phyloP scores from a whole-genome alignment of 2,888 invertebrate species.

The Eupithecia vulgata region DNA sequence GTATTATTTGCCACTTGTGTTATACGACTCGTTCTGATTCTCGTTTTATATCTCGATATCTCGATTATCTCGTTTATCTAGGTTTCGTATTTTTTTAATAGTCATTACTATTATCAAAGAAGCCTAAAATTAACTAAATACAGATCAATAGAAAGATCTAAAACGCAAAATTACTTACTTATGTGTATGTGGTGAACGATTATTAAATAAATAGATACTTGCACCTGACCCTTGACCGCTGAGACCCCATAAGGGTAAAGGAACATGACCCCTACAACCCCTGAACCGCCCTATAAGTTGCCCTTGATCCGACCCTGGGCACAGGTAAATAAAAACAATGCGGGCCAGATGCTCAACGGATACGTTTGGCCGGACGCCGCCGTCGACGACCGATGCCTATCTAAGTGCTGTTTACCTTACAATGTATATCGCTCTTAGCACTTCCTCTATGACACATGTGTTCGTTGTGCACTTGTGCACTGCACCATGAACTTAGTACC shows the following conservation, averaged over 20 bases:
- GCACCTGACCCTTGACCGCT: too few species aligned
- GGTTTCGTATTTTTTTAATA: not conserved
- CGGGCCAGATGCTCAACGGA: constrained; percentile 11
- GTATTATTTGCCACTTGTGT: not conserved
- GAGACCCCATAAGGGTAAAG: too few species aligned
- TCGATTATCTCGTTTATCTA: too few species aligned
- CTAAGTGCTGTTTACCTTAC: constrained; percentile 12
- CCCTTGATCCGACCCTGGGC: constrained; percentile 4
- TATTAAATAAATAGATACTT: not conserved
- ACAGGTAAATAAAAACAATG: constrained; percentile 11
- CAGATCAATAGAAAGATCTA: not conserved
- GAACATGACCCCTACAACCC: not conserved
- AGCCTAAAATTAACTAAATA: not conserved
- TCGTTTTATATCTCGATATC: too few species aligned
- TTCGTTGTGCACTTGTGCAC: not conserved
- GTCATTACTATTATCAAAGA: not conserved
- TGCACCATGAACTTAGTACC: not conserved
- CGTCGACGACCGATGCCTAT: constrained; percentile 13
- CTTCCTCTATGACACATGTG: constrained; percentile 13
- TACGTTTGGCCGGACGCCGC: constrained; percentile 10
- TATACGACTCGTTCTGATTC: too few species aligned
- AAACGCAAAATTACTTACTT: not conserved
- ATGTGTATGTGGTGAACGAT: too few species aligned
- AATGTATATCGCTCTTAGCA: constrained; percentile 10
- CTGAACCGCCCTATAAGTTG: not conserved